Evolutionary conservation across 2,888 invertebrate species (phyloP).

Genomic region (Strigamia maritima): DNA sequence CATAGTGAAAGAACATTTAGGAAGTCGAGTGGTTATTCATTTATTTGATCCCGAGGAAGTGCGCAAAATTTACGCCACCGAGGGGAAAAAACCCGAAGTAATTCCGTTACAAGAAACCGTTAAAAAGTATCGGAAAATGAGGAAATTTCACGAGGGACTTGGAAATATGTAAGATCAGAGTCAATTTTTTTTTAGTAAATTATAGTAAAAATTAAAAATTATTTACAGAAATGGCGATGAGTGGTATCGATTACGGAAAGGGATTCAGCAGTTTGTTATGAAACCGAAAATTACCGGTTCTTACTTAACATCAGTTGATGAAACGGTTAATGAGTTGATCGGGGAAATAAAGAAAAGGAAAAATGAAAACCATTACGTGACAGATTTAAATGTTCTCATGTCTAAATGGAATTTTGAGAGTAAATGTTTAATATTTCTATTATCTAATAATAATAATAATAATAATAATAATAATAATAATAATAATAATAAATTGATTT

Average conservation of each 20-base stretch:
- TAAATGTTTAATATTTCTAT: constrained; percentile 46
- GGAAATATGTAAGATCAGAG: constrained; percentile 59
- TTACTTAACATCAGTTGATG: constrained; percentile 53
- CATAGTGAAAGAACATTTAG: constrained; percentile 55
- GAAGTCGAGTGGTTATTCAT: constrained; percentile 54
- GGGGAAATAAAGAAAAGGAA: constrained; percentile 49
- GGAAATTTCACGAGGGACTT: constrained; percentile 56
- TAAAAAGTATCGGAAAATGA: constrained; percentile 54
- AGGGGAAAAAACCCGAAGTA: constrained; percentile 57
- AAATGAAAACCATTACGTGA: constrained; percentile 47
- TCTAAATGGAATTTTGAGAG: constrained; percentile 57
- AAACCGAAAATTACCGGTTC: constrained; percentile 56
- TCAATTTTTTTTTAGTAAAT: background rate
- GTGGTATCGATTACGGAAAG: constrained; percentile 58
- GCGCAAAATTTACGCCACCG: constrained; percentile 53
- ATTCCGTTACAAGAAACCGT: constrained; percentile 57
- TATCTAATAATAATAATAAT: background rate
- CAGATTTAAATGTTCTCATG: constrained; percentile 50
- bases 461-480: background rate
- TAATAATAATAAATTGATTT: background rate
- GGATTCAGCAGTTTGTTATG: constrained; percentile 58
- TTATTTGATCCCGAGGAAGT: constrained; percentile 58
- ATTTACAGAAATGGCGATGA: constrained; percentile 57
- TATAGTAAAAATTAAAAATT: background rate
- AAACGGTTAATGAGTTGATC: constrained; percentile 54